phyloP scores from a whole-genome alignment of 2,797 vertebrate species.

The Corythornis leucogaster region DNA sequence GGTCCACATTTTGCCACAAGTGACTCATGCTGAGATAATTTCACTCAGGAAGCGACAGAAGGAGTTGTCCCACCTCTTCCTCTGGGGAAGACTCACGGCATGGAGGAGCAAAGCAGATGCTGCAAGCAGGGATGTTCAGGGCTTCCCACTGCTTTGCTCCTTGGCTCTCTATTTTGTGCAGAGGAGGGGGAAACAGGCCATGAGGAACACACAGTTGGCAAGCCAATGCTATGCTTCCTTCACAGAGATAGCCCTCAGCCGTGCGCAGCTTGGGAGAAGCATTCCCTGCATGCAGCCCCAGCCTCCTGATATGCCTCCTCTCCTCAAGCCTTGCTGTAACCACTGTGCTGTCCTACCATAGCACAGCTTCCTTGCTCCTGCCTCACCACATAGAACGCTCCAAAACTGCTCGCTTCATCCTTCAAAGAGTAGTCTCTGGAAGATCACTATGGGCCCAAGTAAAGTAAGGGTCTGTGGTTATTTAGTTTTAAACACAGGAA shows the following conservation, averaged over 20 bases:
- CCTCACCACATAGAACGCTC: background rate
- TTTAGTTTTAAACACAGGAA: background rate
- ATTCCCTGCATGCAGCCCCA: background rate
- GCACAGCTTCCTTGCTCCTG: background rate
- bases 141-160: background rate
- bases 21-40: conserved; percentile 62
- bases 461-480: background rate
- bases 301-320: background rate
- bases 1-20: conserved; percentile 8
- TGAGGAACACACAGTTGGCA: background rate
- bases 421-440: background rate
- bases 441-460: background rate
- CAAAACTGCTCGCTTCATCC: background rate
- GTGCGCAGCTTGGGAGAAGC: background rate
- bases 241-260: background rate
- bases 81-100: background rate
- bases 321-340: background rate
- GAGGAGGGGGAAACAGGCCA: background rate
- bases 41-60: conserved; percentile 5
- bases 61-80: conserved; percentile 30
- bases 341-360: background rate
- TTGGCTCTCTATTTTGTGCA: background rate
- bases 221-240: background rate
- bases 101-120: background rate
- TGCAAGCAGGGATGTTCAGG: background rate